Conservation (phyloP, 2,113 vertebrate species). For the Chloroceryle aenea region DNA sequence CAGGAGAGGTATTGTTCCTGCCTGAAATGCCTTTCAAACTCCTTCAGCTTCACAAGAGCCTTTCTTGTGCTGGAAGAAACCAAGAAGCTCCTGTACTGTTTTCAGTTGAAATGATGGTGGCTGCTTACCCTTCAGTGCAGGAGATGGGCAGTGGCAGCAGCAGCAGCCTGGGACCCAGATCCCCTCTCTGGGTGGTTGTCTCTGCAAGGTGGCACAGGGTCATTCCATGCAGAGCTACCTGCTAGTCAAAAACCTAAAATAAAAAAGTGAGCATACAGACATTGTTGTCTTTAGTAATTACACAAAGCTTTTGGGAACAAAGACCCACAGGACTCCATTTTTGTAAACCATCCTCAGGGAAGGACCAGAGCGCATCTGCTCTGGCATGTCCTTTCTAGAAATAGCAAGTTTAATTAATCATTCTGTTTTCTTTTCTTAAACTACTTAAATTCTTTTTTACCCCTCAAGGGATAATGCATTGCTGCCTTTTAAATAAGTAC, state of each 20-base stretch:
- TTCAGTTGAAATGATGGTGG: neutral
- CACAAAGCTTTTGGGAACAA: neutral
- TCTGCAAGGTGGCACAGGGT: neutral
- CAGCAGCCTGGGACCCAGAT: neutral
- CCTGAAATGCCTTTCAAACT: neutral
- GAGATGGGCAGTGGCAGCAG: neutral
- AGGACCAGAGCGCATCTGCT: neutral
- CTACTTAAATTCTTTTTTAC: neutral
- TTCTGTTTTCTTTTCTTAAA: conserved; percentile 48
- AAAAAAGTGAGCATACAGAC: neutral
- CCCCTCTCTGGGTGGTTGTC: neutral
- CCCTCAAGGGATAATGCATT: conserved; percentile 53
- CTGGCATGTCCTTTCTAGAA: conserved; percentile 45
- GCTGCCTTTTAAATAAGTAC: conserved; percentile 64
- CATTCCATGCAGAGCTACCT: neutral
- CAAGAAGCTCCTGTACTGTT: neutral
- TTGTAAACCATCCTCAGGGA: conserved; percentile 11
- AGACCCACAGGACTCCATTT: neutral
- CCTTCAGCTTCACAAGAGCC: neutral
- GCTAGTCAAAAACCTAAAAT: neutral
- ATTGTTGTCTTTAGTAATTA: neutral
- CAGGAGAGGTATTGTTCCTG: neutral
- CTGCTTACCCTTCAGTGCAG: neutral
- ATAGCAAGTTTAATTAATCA: conserved; percentile 63
- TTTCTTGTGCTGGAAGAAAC: neutral